Percentiles rank a stretch among this genome's conserved stretches.
These are phyloP conservation scores for Corythoichthys intestinalis DNA, from an alignment of 2,113 vertebrate genomes.

Conservation along the genomic window DNA sequence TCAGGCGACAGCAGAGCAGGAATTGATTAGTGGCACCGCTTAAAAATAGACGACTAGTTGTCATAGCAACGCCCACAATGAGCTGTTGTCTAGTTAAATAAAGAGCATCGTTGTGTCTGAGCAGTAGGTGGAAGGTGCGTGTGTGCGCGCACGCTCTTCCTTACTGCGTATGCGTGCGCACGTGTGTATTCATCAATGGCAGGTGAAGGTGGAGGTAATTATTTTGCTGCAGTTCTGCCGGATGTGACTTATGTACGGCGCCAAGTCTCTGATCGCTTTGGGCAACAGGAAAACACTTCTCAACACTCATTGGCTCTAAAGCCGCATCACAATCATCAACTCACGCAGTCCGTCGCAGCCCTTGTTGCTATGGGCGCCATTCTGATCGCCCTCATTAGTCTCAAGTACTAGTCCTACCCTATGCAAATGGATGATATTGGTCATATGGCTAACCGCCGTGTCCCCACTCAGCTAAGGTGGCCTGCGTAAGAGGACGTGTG, in stretches of 20 bases:
- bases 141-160: slow-evolving; percentile 10
- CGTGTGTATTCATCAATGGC: slow-evolving; percentile 1
- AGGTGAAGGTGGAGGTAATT: slow-evolving; percentile 23
- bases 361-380: slow-evolving; percentile 69
- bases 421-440: slow-evolving; percentile 50
- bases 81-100: slow-evolving; percentile 79
- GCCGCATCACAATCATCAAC: slow-evolving; percentile 44
- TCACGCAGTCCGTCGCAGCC: slow-evolving; percentile 59
- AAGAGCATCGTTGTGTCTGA: slow-evolving; percentile 67
- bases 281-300: slow-evolving; percentile 32
- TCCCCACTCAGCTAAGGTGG: slow-evolving; percentile 35
- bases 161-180: not conserved
- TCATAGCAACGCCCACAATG: slow-evolving; percentile 78
- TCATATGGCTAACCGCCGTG: slow-evolving; percentile 51
- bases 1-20: slow-evolving; percentile 74
- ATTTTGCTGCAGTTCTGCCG: slow-evolving; percentile 13
- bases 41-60: slow-evolving; percentile 79
- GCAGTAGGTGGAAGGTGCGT: slow-evolving; percentile 42
- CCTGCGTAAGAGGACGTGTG: slow-evolving; percentile 3
- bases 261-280: slow-evolving; percentile 13
- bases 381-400: slow-evolving; percentile 70
- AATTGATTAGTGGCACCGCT: slow-evolving; percentile 79
- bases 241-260: slow-evolving; percentile 6
- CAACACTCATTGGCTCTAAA: slow-evolving; percentile 34
- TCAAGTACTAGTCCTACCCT: slow-evolving; percentile 59